Evolutionary conservation across 2,888 invertebrate species (phyloP).

Genomic region (Spisula solida): DNA sequence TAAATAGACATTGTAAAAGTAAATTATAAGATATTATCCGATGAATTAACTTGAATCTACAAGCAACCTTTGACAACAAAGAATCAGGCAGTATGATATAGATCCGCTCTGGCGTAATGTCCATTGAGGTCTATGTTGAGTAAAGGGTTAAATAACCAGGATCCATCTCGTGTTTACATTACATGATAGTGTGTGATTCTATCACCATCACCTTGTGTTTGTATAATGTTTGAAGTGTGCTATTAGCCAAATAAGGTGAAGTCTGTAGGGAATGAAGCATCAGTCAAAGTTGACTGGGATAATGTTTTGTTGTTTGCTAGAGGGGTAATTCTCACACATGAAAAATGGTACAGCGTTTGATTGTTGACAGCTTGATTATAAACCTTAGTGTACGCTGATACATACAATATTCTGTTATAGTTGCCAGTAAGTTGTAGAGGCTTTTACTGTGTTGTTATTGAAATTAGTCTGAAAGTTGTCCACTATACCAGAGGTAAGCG

Average conservation of each 20-base stretch:
- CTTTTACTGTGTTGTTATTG: conserved; percentile 14
- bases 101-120: too few species aligned
- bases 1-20: too few species aligned
- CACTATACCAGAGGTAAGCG: conserved; percentile 10
- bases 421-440: conserved; percentile 13
- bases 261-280: conserved; percentile 49
- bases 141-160: too few species aligned
- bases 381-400: neutral
- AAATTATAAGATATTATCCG: too few species aligned
- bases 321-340: conserved; percentile 50
- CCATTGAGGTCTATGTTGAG: too few species aligned
- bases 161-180: too few species aligned
- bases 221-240: neutral
- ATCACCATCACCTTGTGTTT: neutral
- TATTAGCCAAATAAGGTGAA: neutral
- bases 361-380: conserved; percentile 41
- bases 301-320: conserved; percentile 47
- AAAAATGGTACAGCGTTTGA: conserved; percentile 47
- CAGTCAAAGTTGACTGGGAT: conserved; percentile 45
- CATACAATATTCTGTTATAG: neutral
- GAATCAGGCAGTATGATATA: too few species aligned
- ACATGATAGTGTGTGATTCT: neutral
- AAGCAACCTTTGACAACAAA: too few species aligned
- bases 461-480: conserved; percentile 9
- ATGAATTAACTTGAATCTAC: too few species aligned